Evolutionary conservation across 2,113 vertebrate species (phyloP).

Genomic region (Acinonyx jubatus): DNA sequence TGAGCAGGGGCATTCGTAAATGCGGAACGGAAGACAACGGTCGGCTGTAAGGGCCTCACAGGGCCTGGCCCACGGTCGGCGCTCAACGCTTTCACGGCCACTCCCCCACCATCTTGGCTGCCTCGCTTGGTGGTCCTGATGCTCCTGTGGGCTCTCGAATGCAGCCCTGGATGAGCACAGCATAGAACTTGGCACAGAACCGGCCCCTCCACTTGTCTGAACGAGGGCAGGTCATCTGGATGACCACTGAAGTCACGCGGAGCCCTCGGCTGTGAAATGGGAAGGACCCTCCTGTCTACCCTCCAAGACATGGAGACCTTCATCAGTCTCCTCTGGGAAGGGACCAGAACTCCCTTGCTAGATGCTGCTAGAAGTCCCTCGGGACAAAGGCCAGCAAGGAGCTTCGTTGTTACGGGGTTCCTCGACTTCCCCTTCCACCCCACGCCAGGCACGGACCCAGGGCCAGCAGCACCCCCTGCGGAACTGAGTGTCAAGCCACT

Average conservation of each 20-base stretch:
- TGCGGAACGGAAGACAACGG: neutral
- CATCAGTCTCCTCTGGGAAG: no score
- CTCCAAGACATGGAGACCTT: neutral
- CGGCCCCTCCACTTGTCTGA: accelerated
- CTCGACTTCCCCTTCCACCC: neutral
- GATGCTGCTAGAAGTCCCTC: neutral
- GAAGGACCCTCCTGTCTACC: neutral
- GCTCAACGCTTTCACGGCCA: accelerated
- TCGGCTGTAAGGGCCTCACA: accelerated
- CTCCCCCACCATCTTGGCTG: neutral
- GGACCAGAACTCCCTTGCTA: neutral
- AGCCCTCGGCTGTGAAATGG: neutral
- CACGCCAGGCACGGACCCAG: neutral
- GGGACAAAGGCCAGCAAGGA: neutral
- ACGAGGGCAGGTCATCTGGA: neutral
- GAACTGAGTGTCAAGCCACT: slow-evolving; percentile 50
- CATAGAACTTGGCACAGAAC: neutral
- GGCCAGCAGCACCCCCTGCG: neutral
- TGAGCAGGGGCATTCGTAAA: neutral
- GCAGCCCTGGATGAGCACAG: neutral
- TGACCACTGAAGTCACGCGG: neutral
- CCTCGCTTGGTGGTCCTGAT: neutral
- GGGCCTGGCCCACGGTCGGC: accelerated
- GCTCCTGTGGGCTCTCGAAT: neutral
- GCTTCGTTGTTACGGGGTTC: neutral